Evolutionary conservation across 2,888 invertebrate species (phyloP).

Genomic region (Oligia strigilis): DNA sequence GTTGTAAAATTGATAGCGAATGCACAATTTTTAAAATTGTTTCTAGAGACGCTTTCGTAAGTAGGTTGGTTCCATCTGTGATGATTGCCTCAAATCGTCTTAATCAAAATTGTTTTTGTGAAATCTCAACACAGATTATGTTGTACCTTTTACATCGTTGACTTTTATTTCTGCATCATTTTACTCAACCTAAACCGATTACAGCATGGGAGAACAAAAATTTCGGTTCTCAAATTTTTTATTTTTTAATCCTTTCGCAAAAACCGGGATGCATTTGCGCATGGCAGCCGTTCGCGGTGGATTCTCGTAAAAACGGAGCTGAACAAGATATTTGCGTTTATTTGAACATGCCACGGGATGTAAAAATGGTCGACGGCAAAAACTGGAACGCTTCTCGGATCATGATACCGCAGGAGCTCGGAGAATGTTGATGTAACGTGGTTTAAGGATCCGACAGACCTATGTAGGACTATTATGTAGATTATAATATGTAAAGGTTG

Average conservation of each 20-base stretch:
- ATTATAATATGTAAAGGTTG: slow-evolving; percentile 6
- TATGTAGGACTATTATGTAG: slow-evolving; percentile 37
- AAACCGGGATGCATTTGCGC: slow-evolving; percentile 39
- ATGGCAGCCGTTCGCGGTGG: slow-evolving; percentile 27
- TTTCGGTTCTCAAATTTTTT: slow-evolving; percentile 18
- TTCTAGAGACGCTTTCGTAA: slow-evolving; percentile 20
- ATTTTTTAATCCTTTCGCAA: slow-evolving; percentile 29
- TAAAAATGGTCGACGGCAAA: slow-evolving; percentile 60
- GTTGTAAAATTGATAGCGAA: slow-evolving; percentile 42
- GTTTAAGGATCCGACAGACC: slow-evolving; percentile 32
- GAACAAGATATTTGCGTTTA: slow-evolving; percentile 65
- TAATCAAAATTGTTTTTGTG: not conserved
- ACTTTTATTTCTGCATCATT: not conserved
- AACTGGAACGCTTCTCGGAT: slow-evolving; percentile 49
- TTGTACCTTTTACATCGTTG: not conserved
- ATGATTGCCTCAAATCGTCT: not conserved
- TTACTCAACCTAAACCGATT: slow-evolving; percentile 1
- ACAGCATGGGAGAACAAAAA: slow-evolving; percentile 9
- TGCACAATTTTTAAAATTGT: slow-evolving; percentile 50
- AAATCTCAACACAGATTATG: not conserved
- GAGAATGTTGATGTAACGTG: slow-evolving; percentile 45
- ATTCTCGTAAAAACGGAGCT: slow-evolving; percentile 58
- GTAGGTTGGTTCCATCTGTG: slow-evolving; percentile 11
- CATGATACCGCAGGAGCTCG: slow-evolving; percentile 49
- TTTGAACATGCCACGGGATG: slow-evolving; percentile 59